These are phyloP conservation scores for Saturnia pavonia DNA, from an alignment of 2,888 invertebrate species.

Conservation along the genomic window DNA sequence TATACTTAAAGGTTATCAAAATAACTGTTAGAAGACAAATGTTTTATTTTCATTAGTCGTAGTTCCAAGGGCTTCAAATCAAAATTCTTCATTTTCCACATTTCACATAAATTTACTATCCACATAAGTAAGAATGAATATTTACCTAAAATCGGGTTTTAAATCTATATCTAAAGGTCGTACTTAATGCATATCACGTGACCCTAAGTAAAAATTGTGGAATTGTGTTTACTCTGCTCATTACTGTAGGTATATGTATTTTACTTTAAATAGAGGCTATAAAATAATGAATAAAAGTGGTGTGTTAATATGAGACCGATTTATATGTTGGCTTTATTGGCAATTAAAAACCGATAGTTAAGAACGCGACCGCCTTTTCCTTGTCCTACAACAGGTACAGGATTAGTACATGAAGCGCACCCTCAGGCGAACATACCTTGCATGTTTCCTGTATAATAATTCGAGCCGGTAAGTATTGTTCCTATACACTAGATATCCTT, in stretches of 20 bases:
- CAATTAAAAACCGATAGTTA: slow-evolving; percentile 73
- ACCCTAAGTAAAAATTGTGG: too few relatives aligned
- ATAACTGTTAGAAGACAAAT: too few relatives aligned
- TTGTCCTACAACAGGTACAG: slow-evolving; percentile 67
- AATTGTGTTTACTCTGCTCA: too few relatives aligned
- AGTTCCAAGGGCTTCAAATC: too few relatives aligned
- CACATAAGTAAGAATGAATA: too few relatives aligned
- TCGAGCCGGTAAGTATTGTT: slow-evolving; percentile 60
- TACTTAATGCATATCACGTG: too few relatives aligned
- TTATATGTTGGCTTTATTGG: slow-evolving; percentile 67
- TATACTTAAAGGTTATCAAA: too few relatives aligned
- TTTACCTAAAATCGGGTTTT: too few relatives aligned
- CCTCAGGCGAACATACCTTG: slow-evolving; percentile 66
- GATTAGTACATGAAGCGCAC: slow-evolving; percentile 72
- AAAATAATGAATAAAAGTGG: slow-evolving; percentile 59
- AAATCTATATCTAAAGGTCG: too few relatives aligned
- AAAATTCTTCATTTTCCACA: too few relatives aligned
- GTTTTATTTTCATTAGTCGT: too few relatives aligned
- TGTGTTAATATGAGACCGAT: slow-evolving; percentile 55
- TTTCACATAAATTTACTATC: too few relatives aligned
- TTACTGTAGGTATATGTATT: background rate
- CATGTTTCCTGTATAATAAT: slow-evolving; percentile 76
- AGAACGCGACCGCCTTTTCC: slow-evolving; percentile 73
- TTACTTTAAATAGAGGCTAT: background rate
- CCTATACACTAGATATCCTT: slow-evolving; percentile 61